Base-by-base conservation (phyloP, 2,113 vertebrate genomes). In the Cavia porcellus region DNA sequence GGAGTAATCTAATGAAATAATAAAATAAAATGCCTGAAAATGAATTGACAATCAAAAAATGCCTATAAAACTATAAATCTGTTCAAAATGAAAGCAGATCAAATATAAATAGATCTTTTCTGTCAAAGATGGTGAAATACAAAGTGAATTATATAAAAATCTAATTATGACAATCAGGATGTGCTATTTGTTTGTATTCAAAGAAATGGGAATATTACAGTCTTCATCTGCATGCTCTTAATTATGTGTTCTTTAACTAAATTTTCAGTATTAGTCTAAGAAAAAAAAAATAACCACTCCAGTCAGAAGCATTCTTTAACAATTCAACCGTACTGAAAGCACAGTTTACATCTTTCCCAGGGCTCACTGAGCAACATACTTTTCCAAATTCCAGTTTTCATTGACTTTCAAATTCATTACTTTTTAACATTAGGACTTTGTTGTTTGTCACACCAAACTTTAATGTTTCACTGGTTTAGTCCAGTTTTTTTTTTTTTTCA, bases 201-300 rank as follows among this genome's bases (percentile, higher is more conserved):
- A 45, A 88, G 30, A 94, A 89, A 92, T 42, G 32, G 32, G 55
- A 83, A 38, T 13, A 55, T 35, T 42, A 35, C 20, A 25, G 42
- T 35, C 2, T 84, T 82, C 14, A 20, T 8, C 42, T 81, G 17
- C 9, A 55, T 57, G 1, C 30, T 38, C n/a, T 28, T 70, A 45
- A 52, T 19, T 11, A 55, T 11, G 22, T 32, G 28, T 47, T 86
- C 59, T 79, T 45, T 25, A 75, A 70, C 50, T 30, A 15, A 80
- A 19, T 30, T 81, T 96, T 94, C 66, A 75, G 9, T 50, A 88
- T 96, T 32, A 86, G 15, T 72, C 83, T 9, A 96, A 9, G 52
- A 97, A 62, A 30, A 83, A 59, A 57, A 57, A 57, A 20, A 57
- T 57, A 86, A 13, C 91, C 70, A 94, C 38, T 77, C 17, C 50